Base-by-base conservation (phyloP, 2,888 invertebrate species). In the Polyommatus iphigenia region DNA sequence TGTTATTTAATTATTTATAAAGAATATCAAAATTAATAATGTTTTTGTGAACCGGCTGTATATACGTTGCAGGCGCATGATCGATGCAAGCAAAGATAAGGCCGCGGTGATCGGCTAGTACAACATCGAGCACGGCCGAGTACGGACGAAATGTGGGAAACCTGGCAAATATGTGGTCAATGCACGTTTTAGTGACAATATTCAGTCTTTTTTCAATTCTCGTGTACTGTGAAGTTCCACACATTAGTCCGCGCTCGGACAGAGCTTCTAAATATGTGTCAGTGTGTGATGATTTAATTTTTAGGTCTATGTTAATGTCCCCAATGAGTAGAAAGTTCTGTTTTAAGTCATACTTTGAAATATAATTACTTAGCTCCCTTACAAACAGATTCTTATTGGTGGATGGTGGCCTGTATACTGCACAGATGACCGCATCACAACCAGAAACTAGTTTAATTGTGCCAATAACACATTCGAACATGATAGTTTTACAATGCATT, bases 131-230 rank as follows among this genome's bases (percentile, higher is more conserved):
- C 77, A 76, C 80, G 10, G 78, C 81, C 57, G 80, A 78, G 79
- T 78, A 80, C 18, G 79, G 78, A 59, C 78, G 78, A 75, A 77
- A 76, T 71, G 78, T 67, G 59, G 76, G 76, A 54, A 79, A 79
- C 67, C 79, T 75, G 7, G 76, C 79, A 75, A 81, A 81, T 29
- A 81, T 78, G 41, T 80, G 81, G 67, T 81, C 81, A 15, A 81
- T 79, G 54, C 81, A 80, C 6, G 77, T 77, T 62, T 76, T 78
- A 29, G 79, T 80, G 10, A 79, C 57, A 32, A 57, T 78, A 29
- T 78, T 54, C 13, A 78, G 41, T 29, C 71, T 67, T n/a, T 15
- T 76, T 79, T 81, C 80, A 20, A 80, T 78, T 77, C 79, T 75
- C 0, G 79, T 80, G 50, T 76, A 78, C 15, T 80, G 78, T 41